Base-by-base conservation (phyloP, 2,113 vertebrate genomes). In the Illadopsis cleaveri region DNA sequence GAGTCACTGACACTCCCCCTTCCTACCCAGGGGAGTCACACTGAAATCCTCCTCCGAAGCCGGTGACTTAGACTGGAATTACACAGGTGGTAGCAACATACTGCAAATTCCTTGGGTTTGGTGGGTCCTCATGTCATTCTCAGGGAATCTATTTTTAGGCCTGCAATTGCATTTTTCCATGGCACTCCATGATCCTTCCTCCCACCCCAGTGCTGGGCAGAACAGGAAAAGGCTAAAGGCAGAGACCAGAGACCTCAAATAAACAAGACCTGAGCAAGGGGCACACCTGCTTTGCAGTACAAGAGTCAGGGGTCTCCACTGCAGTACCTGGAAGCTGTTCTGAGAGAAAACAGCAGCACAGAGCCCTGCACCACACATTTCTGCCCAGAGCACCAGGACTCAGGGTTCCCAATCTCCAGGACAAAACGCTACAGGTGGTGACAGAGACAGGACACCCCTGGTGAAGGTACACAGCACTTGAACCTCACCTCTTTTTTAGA, bases 361-460 rank as follows among this genome's bases (percentile, higher is more conserved):
- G 42, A 51, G 33, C 30, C 42, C 28, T n/a, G 57, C 11, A 1
- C 27, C 44, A 42, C 37, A 25, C 23, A 30, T 5, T 21, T 37
- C n/a, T 31, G 23, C 58, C 12, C 28, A 72, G 31, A 80, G 38
- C 65, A 28, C 16, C 50, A 28, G 42, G 19, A 38, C 27, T 4
- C 1, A 0, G 58, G 23, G 13, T 2, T 71, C 48, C 57, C 3
- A 1, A 0, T 10, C 61, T 45, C 76, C 35, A 61, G 45, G 24
- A 38, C 6, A 25, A 12, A 33, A 48, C 8, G 53, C 47, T 10
- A 9, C 6, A 47, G 51, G 24, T 12, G 27, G 33, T 35, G 54
- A 10, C 40, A 61, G 48, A 45, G 76, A 33, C 30, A 61, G 64
- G 65, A 69, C 33, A 35, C 5, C 24, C 20, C 14, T 5, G 23